phyloP scores from a whole-genome alignment of 2,113 vertebrate genomes.

The Gallinago jamesoni region DNA sequence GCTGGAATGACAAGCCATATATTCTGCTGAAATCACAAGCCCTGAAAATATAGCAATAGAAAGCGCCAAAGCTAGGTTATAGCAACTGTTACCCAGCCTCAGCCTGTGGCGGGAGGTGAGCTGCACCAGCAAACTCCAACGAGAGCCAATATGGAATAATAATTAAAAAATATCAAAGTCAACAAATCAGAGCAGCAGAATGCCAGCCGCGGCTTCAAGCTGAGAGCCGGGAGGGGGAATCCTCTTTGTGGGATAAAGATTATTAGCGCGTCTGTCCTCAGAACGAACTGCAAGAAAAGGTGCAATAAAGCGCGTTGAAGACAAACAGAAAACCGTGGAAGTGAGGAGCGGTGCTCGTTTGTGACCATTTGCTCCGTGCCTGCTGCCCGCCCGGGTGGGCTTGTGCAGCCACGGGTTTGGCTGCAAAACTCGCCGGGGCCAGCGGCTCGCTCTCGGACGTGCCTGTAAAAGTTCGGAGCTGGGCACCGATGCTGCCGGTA shows the following conservation, averaged over 20 bases:
- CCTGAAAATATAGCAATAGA: neutral
- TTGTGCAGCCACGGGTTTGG: neutral
- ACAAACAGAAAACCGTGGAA: neutral
- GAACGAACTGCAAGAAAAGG: neutral
- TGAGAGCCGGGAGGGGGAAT: neutral
- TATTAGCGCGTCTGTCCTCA: neutral
- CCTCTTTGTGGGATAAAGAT: neutral
- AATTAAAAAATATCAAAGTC: constrained; percentile 2
- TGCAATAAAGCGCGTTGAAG: neutral
- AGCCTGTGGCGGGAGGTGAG: neutral
- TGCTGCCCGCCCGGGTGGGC: neutral
- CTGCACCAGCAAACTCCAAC: neutral
- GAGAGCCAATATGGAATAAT: neutral
- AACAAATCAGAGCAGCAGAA: constrained; percentile 22
- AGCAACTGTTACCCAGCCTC: neutral
- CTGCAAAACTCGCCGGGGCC: neutral
- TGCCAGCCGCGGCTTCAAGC: neutral
- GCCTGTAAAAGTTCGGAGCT: neutral
- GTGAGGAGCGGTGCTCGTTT: neutral
- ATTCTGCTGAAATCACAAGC: constrained; percentile 12
- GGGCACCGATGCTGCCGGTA: neutral
- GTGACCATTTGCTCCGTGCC: neutral
- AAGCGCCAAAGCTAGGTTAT: neutral
- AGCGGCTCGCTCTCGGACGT: neutral
- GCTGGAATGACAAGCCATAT: neutral